phyloP scores from a whole-genome alignment of 2,797 vertebrate genomes.

The Centropyge bicolor region DNA sequence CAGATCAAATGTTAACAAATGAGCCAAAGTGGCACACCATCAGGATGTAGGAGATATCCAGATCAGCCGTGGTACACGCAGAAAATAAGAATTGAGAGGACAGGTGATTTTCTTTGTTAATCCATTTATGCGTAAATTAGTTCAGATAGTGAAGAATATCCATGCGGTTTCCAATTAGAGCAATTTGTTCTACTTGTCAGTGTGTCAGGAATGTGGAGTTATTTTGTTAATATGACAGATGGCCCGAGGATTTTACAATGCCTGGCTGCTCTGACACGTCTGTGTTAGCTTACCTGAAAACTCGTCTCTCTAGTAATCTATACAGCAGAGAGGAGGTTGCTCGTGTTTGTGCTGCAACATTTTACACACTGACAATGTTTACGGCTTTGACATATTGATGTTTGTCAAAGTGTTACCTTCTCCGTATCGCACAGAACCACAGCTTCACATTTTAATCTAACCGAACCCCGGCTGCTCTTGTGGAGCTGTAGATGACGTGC shows the following conservation, averaged over 20 bases:
- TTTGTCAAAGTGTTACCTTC: neutral
- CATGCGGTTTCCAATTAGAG: slow-evolving; percentile 57
- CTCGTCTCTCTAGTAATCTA: slow-evolving; percentile 37
- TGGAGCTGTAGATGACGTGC: slow-evolving; percentile 9
- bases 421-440: slow-evolving; percentile 1
- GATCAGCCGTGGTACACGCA: neutral
- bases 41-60: neutral
- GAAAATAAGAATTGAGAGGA: neutral
- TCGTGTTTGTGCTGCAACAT: slow-evolving; percentile 8
- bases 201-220: slow-evolving; percentile 43
- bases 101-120: slow-evolving; percentile 13
- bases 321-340: neutral
- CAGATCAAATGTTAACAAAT: slow-evolving; percentile 29
- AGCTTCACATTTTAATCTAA: slow-evolving; percentile 22
- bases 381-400: neutral
- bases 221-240: slow-evolving; percentile 59
- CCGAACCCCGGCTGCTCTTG: neutral
- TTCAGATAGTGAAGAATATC: slow-evolving; percentile 15
- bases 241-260: slow-evolving; percentile 40
- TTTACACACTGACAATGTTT: slow-evolving; percentile 12
- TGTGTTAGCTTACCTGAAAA: slow-evolving; percentile 52
- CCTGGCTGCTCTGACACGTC: slow-evolving; percentile 52
- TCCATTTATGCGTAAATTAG: slow-evolving; percentile 27
- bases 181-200: slow-evolving; percentile 49
- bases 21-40: slow-evolving; percentile 14